Conservation (phyloP, 2,888 invertebrate species). For the Fissipunctia ypsillon region DNA sequence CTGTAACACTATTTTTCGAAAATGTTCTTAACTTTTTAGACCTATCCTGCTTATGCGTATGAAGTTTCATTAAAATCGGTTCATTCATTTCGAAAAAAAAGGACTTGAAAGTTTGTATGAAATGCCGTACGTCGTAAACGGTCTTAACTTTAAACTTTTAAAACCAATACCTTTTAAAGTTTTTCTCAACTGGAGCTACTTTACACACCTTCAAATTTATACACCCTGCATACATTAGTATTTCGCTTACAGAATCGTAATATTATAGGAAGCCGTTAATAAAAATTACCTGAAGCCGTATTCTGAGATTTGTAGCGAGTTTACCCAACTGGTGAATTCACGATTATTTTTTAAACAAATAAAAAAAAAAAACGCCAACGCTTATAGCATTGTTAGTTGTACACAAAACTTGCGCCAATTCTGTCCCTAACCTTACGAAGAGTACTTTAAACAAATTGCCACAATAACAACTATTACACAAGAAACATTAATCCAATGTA, state of each 20-base stretch:
- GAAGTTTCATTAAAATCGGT: no score
- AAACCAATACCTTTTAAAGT: background rate
- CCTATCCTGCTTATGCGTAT: no score
- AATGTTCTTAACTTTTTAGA: no score
- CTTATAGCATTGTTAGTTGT: background rate
- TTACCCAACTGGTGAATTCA: background rate
- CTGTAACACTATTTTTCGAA: no score
- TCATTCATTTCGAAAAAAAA: no score
- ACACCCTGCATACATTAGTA: conserved; percentile 15
- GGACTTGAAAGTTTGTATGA: no score
- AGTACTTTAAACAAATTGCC: conserved; percentile 9
- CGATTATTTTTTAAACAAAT: background rate
- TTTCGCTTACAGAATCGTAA: conserved; percentile 18
- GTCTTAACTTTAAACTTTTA: background rate
- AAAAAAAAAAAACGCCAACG: conserved; percentile 2
- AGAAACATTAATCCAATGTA: conserved; percentile 23
- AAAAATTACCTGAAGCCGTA: conserved; percentile 3
- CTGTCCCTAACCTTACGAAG: background rate
- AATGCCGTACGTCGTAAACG: no score
- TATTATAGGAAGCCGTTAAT: conserved; percentile 6
- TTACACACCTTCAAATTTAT: conserved; percentile 1
- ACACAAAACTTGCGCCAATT: background rate
- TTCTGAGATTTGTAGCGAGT: background rate
- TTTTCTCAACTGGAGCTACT: conserved; percentile 1
- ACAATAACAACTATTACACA: conserved; percentile 33